Evolutionary conservation across 1,140 invertebrate species (phyloP).

Genomic region (Drosophila nikananu): DNA sequence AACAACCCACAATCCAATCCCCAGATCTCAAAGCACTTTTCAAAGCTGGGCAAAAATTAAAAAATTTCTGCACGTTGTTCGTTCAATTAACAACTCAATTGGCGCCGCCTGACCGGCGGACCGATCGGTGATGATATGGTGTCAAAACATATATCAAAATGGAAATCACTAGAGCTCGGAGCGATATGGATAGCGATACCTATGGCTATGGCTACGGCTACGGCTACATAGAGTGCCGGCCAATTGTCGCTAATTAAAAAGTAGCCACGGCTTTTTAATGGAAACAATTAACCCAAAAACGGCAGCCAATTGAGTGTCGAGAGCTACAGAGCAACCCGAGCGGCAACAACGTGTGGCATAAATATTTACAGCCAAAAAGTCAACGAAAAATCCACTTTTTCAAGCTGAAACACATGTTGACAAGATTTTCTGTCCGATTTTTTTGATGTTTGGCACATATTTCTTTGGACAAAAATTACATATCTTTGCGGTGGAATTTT

Average conservation of each 20-base stretch:
- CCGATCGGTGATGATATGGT: conserved; percentile 47
- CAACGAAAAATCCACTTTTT: conserved; percentile 39
- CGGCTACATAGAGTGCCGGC: conserved; percentile 39
- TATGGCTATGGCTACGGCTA: conserved; percentile 19
- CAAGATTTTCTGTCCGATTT: conserved; percentile 57
- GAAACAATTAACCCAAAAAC: conserved; percentile 85
- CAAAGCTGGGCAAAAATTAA: conserved; percentile 25
- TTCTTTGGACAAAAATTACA: conserved; percentile 43
- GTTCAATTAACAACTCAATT: conserved; percentile 82
- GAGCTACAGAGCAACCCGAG: not conserved
- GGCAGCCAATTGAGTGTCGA: conserved; percentile 69
- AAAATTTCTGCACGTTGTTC: conserved; percentile 67
- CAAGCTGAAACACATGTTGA: conserved; percentile 69
- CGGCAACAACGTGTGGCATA: conserved; percentile 50
- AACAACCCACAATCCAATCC: conserved; percentile 1
- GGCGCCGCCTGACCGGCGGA: conserved; percentile 31
- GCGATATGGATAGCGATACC: conserved; percentile 32
- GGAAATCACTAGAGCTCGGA: conserved; percentile 67
- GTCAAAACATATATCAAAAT: conserved; percentile 82
- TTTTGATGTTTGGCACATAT: conserved; percentile 48
- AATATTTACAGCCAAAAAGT: conserved; percentile 54
- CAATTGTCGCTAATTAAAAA: conserved; percentile 84
- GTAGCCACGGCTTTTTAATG: conserved; percentile 80
- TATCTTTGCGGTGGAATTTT: conserved; percentile 8
- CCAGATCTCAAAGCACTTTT: conserved; percentile 17